Evolutionary conservation across 2,113 vertebrate species (phyloP).

Genomic region (Nanorana parkeri): DNA sequence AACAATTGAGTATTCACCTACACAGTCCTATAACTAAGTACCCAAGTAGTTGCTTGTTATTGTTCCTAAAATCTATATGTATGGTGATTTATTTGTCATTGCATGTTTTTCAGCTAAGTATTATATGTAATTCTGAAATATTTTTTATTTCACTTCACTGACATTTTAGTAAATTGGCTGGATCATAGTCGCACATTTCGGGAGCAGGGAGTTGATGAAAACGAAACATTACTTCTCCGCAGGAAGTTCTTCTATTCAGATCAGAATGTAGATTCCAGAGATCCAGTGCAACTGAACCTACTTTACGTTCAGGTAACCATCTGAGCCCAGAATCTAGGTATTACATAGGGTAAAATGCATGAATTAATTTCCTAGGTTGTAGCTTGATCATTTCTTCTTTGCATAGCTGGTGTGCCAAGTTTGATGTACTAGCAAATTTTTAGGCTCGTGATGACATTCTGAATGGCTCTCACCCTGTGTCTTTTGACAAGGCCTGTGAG

Average conservation of each 20-base stretch:
- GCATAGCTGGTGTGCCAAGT: too few species aligned
- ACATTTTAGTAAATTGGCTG: slow-evolving; percentile 92
- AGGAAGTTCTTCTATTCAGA: slow-evolving; percentile 98
- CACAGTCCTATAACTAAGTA: too few species aligned
- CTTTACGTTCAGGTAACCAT: slow-evolving; percentile 94
- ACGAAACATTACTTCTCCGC: slow-evolving; percentile 88
- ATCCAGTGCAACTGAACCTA: slow-evolving; percentile 96
- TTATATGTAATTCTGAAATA: too few species aligned
- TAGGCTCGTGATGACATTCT: slow-evolving; percentile 98
- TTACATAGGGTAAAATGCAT: neutral
- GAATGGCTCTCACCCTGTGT: slow-evolving; percentile 97
- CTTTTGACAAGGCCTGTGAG: slow-evolving; percentile 98
- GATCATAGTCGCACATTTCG: slow-evolving; percentile 96
- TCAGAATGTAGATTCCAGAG: slow-evolving; percentile 96
- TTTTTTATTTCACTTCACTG: slow-evolving; percentile 11
- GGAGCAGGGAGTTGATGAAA: slow-evolving; percentile 97
- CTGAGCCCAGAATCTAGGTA: neutral
- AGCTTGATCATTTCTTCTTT: too few species aligned
- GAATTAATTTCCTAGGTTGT: too few species aligned
- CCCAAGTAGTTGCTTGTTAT: too few species aligned
- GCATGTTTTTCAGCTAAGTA: too few species aligned
- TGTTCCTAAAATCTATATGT: too few species aligned
- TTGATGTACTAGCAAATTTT: neutral
- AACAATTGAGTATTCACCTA: too few species aligned
- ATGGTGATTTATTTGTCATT: too few species aligned